Evolutionary conservation across 2,888 invertebrate species (phyloP), one percentile per base, ranked within the genome.

Genomic region (Lycia hirtaria): DNA sequence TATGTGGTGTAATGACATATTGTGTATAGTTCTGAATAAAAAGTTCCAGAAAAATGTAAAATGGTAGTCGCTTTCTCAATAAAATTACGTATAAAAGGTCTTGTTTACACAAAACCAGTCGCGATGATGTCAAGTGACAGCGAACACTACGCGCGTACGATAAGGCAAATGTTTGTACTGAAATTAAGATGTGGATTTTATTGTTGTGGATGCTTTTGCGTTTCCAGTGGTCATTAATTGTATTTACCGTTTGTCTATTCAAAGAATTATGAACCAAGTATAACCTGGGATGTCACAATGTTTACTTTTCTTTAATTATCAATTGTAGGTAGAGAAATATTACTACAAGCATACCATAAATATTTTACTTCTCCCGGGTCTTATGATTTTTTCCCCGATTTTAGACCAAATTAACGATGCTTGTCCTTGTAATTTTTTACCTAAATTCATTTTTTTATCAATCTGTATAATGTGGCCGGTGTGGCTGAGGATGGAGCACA

Each of bases 71-170:
- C 17, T 35, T 4, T n/a, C 0, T 1, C 32, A 52, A 43, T 57
- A 54, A 59, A 49, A 47, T 37, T 49, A 12, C 33, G 20, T 41
- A 56, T 51, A 40, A 33, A 45, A 53, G 24, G 40, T 19, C 15
- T n/a, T 45, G 56, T 59, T 61, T 59, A 47, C 51, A 50, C 54
- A 38, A 37, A 61, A 52, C 61, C 61, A 55, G 64, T 55, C 48
- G 41, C 38, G 49, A 61, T 48, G 58, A 58, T 52, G 61, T 62
- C 62, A 62, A 64, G 59, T 43, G 38, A 45, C 45, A 22, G 55
- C 56, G 60, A 56, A 55, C 54, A 43, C 50, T 51, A 37, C 24
- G 41, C 10, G 43, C 32, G 35, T 43, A 43, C 41, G 47, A 48
- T 52, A 35, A 4, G 17, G 51, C 41, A 24, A 58, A 58, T 58